Base-by-base conservation (phyloP, 1,140 invertebrate species). In the Procambarus clarkii region DNA sequence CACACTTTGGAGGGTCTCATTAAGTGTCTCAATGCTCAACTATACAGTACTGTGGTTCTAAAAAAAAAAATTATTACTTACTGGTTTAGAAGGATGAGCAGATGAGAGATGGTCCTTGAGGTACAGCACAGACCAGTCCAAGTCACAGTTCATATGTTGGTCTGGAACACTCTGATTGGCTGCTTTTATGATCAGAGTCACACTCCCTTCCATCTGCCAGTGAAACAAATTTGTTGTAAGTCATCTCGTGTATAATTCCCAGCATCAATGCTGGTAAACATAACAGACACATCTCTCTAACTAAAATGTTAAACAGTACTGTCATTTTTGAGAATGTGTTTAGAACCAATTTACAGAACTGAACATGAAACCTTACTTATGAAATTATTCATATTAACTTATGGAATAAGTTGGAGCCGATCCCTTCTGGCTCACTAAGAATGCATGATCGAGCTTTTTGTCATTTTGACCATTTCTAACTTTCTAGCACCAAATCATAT, bases 81-180 rank as follows among this genome's bases (percentile, higher is more conserved):
- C 78, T 21, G 80, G 50, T 44, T 46, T 76, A 0, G 34, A 50
- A 11, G 80, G 50, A 77, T 90, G 69, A 18, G n/a, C 54, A 11
- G 15, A 21, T 24, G 69, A 44, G 0, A 90, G 24, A 80, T 76
- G 71, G 13, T 45, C 64, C 88, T 83, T 90, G 48, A 83, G 71
- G 2, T 3, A 77, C 3, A 44, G 34, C 15, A 90, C 71, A 13
- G 88, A 34, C 88, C 88, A 82, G 15, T 83, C 9, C 45, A 69
- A 18, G 48, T 90, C 81, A 48, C 88, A 90, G 58, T 83, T 69
- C 24, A 90, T 45, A n/a, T 54, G 80, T 45, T 90, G 80, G 88
- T 90, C 88, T 45, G 88, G 80, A 13, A 77, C 74, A 15, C 80
- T 90, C 80, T 90, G 88, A 58, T 90, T 90, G 69, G 88, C 88